Evolutionary conservation across 2,888 invertebrate genomes (phyloP).

Genomic region (Cordilura impudica): DNA sequence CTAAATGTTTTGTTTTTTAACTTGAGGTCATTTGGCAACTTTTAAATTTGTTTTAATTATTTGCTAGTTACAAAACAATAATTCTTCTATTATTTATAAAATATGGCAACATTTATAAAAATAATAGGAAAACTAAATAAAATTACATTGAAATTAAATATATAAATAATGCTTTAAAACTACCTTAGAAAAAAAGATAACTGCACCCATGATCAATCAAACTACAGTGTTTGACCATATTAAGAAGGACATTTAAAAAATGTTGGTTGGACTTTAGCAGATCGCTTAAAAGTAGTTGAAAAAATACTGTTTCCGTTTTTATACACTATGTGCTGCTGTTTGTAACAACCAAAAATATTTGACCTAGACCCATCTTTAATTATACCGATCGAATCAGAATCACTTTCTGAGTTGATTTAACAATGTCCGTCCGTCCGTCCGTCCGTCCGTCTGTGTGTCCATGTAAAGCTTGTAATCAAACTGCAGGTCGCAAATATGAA

Average conservation of each 20-base stretch:
- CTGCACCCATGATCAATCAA: slow-evolving; percentile 53
- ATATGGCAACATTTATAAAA: slow-evolving; percentile 28
- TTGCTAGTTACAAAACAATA: slow-evolving; percentile 40
- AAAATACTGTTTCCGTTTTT: too few relatives aligned
- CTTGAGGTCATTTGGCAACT: slow-evolving; percentile 34
- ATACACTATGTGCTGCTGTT: too few relatives aligned
- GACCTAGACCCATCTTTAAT: too few relatives aligned
- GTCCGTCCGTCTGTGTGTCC: too few relatives aligned
- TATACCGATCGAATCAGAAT: too few relatives aligned
- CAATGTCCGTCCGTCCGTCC: too few relatives aligned
- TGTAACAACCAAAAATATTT: too few relatives aligned
- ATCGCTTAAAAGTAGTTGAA: too few relatives aligned
- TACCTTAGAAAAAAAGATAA: slow-evolving; percentile 25
- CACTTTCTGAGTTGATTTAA: too few relatives aligned
- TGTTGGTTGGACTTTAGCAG: too few relatives aligned
- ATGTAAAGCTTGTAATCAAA: too few relatives aligned
- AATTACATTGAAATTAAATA: slow-evolving; percentile 48
- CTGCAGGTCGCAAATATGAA: too few relatives aligned
- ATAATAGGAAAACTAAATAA: slow-evolving; percentile 8
- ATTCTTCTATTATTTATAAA: slow-evolving; percentile 38
- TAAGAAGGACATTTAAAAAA: neutral
- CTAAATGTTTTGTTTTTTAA: slow-evolving; percentile 1
- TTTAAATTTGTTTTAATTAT: slow-evolving; percentile 57
- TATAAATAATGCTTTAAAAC: slow-evolving; percentile 38
- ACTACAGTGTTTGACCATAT: slow-evolving; percentile 16